Conservation (phyloP, 2,888 invertebrate species). For the Oligia strigilis region DNA sequence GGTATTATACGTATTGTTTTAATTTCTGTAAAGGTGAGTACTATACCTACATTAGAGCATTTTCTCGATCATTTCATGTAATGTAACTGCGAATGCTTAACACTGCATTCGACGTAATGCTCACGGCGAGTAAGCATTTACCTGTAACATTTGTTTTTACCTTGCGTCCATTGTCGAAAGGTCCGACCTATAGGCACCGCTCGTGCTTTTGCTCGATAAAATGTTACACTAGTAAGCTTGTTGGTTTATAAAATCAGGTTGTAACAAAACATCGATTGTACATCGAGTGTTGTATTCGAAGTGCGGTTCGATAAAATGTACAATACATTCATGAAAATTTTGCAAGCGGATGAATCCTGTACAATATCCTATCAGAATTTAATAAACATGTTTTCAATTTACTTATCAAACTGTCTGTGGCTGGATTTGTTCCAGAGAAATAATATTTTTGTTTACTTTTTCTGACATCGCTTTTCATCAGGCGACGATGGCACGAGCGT, state of each 20-base stretch:
- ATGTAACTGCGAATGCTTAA: not conserved
- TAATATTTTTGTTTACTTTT: too few relatives aligned
- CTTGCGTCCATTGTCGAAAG: not conserved
- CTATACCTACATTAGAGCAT: not conserved
- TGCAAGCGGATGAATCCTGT: not conserved
- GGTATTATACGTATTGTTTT: not conserved
- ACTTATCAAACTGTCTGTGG: not conserved
- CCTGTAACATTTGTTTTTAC: not conserved
- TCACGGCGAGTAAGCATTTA: too few relatives aligned
- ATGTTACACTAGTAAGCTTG: not conserved
- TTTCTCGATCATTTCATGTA: not conserved
- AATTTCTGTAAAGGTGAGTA: not conserved
- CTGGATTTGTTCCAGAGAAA: not conserved
- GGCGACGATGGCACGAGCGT: not conserved
- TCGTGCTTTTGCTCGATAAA: not conserved
- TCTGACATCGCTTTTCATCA: too few relatives aligned
- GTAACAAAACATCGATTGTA: not conserved
- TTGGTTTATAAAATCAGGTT: too few relatives aligned
- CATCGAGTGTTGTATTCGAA: not conserved
- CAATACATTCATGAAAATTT: not conserved
- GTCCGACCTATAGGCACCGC: not conserved
- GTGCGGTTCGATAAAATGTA: not conserved
- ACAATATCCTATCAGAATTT: not conserved
- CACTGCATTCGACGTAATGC: not conserved
- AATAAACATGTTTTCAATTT: constrained; percentile 1